Percentiles rank a stretch among this genome's conserved stretches.
Conservation (phyloP, 2,113 vertebrate genomes). For the Pygoscelis antarcticus region DNA sequence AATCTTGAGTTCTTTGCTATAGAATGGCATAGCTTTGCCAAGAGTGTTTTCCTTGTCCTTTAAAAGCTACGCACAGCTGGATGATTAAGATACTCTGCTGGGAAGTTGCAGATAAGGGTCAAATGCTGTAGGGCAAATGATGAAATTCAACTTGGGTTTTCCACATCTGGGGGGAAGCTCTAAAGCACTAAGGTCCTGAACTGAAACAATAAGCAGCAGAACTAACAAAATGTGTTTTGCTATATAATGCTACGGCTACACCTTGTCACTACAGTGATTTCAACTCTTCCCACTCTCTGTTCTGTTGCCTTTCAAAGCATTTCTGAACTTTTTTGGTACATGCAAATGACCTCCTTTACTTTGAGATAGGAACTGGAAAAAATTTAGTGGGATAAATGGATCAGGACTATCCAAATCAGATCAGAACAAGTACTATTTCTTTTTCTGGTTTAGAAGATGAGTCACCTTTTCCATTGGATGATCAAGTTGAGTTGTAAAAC, state of each 20-base stretch:
- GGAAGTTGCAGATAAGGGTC: neutral
- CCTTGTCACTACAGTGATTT: neutral
- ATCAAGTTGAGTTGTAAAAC: neutral
- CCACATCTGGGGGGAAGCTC: neutral
- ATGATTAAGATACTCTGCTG: neutral
- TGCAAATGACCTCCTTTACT: neutral
- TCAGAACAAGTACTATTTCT: neutral
- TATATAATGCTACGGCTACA: neutral
- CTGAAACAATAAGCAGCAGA: neutral
- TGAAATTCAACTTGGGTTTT: neutral
- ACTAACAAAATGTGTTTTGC: neutral
- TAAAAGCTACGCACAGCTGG: neutral
- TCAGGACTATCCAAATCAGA: neutral
- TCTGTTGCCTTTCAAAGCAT: neutral
- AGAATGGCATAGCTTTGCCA: neutral
- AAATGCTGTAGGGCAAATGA: neutral
- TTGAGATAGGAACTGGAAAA: neutral
- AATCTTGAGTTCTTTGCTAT: neutral
- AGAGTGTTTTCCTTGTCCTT: neutral
- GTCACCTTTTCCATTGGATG: neutral
- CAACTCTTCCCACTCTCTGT: neutral
- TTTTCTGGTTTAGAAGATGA: neutral
- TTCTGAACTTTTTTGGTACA: neutral
- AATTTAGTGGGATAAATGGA: neutral
- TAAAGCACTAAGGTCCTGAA: neutral